Evolutionary conservation across 2,888 invertebrate genomes (phyloP).

Genomic region (Leptura quadrifasciata): DNA sequence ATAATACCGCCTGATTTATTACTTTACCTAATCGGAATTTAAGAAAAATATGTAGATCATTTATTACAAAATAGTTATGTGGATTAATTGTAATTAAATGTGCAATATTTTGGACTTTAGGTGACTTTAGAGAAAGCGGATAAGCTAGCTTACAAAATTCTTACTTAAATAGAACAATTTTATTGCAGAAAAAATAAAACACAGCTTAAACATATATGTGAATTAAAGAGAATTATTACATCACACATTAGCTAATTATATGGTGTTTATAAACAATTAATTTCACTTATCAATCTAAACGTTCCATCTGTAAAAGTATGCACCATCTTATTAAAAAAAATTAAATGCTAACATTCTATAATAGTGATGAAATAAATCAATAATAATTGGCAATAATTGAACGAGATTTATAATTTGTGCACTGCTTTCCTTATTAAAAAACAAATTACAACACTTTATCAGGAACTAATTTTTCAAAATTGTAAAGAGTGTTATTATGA

Average conservation of each 20-base stretch:
- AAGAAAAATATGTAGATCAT: neutral
- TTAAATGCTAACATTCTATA: neutral
- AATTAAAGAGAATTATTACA: neutral
- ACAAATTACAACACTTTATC: neutral
- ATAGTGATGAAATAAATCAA: neutral
- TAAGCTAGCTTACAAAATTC: conserved; percentile 8
- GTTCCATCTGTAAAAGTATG: neutral
- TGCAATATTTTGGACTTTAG: conserved; percentile 3
- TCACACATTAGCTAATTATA: conserved; percentile 1
- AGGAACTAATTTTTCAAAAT: no score
- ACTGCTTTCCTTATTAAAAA: neutral
- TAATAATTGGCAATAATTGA: conserved; percentile 10
- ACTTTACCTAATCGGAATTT: conserved; percentile 1
- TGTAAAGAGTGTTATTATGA: no score
- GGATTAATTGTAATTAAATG: neutral
- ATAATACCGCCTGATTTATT: neutral
- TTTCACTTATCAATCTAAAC: neutral
- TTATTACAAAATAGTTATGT: neutral
- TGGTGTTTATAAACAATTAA: neutral
- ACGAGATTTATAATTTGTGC: conserved; percentile 3
- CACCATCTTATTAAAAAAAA: neutral
- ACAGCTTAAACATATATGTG: neutral
- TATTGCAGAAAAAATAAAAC: conserved; percentile 6
- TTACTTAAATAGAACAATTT: neutral
- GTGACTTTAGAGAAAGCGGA: conserved; percentile 16